These are phyloP conservation scores for Arvicanthis niloticus DNA, from an alignment of 2,113 vertebrate genomes.

Conservation along the genomic window DNA sequence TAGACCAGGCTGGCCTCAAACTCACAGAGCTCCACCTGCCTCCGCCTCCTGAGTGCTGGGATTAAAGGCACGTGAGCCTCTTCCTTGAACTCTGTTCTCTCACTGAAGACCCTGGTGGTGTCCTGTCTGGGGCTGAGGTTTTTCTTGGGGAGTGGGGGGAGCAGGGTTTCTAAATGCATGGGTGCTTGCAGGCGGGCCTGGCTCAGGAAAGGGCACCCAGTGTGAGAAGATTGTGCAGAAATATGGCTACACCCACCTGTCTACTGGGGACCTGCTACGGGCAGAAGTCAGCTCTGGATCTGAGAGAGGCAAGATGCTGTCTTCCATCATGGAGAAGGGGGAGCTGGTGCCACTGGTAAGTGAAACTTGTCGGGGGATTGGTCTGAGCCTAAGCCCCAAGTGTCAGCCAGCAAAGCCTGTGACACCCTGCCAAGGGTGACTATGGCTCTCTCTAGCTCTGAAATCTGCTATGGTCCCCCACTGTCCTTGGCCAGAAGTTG, in stretches of 20 bases:
- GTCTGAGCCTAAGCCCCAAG: neutral
- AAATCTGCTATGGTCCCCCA: neutral
- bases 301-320: conserved; percentile 94
- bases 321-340: conserved; percentile 98
- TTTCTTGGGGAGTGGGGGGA: neutral
- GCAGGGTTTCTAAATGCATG: neutral
- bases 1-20: neutral
- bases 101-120: neutral
- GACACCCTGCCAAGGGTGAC: neutral
- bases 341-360: conserved; percentile 98
- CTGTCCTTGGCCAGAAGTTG: neutral
- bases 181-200: conserved; percentile 93
- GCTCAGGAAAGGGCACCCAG: conserved; percentile 98
- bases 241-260: conserved; percentile 98
- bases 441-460: neutral
- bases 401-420: neutral
- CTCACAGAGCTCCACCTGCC: neutral
- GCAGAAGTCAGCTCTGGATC: conserved; percentile 95
- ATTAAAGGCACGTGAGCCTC: neutral
- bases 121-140: fast-evolving
- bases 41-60: neutral
- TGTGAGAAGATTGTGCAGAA: conserved; percentile 97
- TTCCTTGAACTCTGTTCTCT: neutral
- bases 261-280: conserved; percentile 97
- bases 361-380: fast-evolving